phyloP scores from a whole-genome alignment of 2,113 vertebrate genomes.

The Pygoscelis adeliae region DNA sequence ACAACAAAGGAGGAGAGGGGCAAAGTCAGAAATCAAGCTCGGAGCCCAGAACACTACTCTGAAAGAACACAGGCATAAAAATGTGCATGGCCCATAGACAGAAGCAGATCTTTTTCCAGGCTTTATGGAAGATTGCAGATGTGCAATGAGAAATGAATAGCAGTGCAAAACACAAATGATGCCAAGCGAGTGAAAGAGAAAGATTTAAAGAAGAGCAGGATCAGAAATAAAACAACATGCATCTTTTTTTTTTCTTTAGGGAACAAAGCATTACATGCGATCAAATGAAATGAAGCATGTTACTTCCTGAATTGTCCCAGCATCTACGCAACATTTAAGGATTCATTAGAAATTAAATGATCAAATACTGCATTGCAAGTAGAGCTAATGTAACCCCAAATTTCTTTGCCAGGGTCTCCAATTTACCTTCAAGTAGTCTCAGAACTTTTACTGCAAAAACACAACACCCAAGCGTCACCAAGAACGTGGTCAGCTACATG shows the following conservation, averaged over 20 bases:
- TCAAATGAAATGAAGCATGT: not conserved
- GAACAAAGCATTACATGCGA: not conserved
- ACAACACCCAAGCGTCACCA: not conserved
- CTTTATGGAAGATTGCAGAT: not conserved
- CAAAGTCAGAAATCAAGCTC: not conserved
- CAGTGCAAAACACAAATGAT: not conserved
- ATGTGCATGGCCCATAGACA: fast-evolving
- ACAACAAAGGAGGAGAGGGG: not conserved
- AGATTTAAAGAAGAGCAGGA: not conserved
- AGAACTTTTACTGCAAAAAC: not conserved
- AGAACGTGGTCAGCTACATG: fast-evolving
- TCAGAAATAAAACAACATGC: not conserved
- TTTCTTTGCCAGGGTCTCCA: not conserved
- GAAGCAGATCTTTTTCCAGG: not conserved
- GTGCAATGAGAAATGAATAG: not conserved
- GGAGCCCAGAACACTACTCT: not conserved
- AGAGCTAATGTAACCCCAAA: not conserved
- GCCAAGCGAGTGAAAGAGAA: not conserved
- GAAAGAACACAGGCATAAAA: not conserved
- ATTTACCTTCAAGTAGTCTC: not conserved
- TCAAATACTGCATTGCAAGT: not conserved
- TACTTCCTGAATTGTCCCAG: not conserved
- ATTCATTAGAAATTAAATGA: not conserved
- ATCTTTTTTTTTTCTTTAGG: not conserved
- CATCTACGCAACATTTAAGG: not conserved